Evolutionary conservation across 35 echinoderm and acorn worm species (phyloP).

Genomic region (Heliocidaris erythrogramma): DNA sequence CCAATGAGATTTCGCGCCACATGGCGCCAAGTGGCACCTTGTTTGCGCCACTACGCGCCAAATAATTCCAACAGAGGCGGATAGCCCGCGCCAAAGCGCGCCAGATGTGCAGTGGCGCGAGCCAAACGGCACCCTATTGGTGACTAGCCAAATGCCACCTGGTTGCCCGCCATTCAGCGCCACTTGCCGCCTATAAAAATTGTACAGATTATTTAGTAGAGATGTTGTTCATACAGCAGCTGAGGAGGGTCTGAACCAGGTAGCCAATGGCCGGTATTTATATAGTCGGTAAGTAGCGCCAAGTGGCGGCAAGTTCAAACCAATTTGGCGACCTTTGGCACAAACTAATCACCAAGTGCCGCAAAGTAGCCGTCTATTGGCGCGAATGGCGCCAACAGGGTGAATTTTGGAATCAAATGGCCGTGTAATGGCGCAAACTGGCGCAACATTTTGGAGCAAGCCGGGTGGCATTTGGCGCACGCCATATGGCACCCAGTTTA

Average conservation of each 20-base stretch:
- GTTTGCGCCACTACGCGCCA: too few species aligned
- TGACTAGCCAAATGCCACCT: too few species aligned
- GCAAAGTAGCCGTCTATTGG: constrained; percentile 19
- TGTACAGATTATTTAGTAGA: constrained; percentile 25
- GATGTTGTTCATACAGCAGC: constrained; percentile 26
- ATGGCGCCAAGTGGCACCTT: too few species aligned
- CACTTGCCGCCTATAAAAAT: too few species aligned
- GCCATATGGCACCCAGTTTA: constrained; percentile 27
- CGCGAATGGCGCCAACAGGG: too few species aligned
- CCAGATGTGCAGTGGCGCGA: constrained; percentile 35
- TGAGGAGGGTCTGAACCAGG: constrained; percentile 13
- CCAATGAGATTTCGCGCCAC: too few species aligned
- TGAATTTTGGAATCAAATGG: too few species aligned
- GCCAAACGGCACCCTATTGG: constrained; percentile 32
- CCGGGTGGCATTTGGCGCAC: constrained; percentile 20
- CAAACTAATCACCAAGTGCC: constrained; percentile 53
- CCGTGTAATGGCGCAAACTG: neutral
- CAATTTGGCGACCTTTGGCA: constrained; percentile 53
- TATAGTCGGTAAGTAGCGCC: constrained; percentile 34
- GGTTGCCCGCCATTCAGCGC: too few species aligned
- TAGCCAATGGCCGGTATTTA: constrained; percentile 23
- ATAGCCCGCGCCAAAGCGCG: too few species aligned
- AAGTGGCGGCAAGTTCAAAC: constrained; percentile 48
- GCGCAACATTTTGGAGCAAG: neutral
- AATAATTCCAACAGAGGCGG: too few species aligned